These are phyloP conservation scores for Pseudochirops corinnae DNA, from an alignment of 2,797 vertebrate genomes.

Conservation along the genomic window DNA sequence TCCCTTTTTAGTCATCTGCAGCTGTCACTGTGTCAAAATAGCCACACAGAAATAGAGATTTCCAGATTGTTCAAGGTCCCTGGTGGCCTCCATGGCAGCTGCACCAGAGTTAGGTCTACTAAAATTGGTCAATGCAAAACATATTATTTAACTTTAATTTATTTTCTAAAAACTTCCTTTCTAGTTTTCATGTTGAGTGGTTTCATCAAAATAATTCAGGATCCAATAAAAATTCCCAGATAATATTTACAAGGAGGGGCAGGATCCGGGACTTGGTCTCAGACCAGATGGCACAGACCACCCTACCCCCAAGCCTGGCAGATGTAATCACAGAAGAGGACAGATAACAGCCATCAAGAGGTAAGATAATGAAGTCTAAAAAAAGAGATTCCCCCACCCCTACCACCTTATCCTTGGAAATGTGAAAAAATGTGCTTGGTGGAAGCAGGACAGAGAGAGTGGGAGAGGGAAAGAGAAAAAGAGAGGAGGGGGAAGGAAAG, in stretches of 20 bases:
- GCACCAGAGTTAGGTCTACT: neutral
- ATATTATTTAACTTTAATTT: conserved; percentile 29
- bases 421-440: neutral
- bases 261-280: neutral
- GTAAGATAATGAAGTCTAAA: neutral
- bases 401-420: neutral
- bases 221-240: conserved; percentile 11
- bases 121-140: conserved; percentile 1
- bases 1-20: conserved; percentile 19
- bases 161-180: conserved; percentile 26
- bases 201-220: conserved; percentile 45
- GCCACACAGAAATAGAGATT: conserved; percentile 16
- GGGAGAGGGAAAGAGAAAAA: too few relatives aligned
- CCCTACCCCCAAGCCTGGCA: neutral
- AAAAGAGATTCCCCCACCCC: neutral
- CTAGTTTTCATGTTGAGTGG: neutral
- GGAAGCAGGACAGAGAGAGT: neutral
- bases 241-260: neutral
- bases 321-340: neutral
- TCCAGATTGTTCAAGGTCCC: neutral
- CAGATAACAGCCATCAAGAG: neutral
- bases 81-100: neutral
- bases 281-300: neutral
- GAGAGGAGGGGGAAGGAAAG: too few relatives aligned
- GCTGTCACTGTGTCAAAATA: conserved; percentile 25